These are phyloP conservation scores for Copidosoma floridanum DNA, from an alignment of 1,140 invertebrate genomes.

Conservation along the genomic window DNA sequence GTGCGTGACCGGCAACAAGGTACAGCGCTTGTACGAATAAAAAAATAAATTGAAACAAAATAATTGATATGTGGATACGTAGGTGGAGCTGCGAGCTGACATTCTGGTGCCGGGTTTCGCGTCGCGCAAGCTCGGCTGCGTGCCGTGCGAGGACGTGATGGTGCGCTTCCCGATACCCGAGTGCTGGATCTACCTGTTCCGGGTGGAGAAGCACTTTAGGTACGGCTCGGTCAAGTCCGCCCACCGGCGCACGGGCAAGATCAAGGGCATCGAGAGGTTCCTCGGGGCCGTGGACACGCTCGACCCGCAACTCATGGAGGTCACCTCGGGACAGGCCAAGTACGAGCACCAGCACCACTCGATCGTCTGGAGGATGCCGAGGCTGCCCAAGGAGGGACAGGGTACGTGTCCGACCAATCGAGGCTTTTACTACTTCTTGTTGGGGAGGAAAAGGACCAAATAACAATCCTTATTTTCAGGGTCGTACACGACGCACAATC, in stretches of 20 bases:
- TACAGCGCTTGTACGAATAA: too few species aligned
- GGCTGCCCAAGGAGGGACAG: constrained; percentile 95
- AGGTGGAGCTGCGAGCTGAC: constrained; percentile 91
- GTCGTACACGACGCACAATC: constrained; percentile 93
- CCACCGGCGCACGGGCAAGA: constrained; percentile 87
- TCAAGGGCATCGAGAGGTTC: constrained; percentile 91
- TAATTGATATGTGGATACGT: constrained; percentile 11
- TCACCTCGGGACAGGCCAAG: constrained; percentile 96
- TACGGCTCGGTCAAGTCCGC: constrained; percentile 99
- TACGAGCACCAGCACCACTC: constrained; percentile 98
- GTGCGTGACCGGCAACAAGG: constrained; percentile 82
- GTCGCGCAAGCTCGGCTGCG: constrained; percentile 88
- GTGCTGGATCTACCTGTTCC: constrained; percentile 98
- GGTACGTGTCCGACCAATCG: too few species aligned
- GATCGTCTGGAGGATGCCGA: constrained; percentile 96
- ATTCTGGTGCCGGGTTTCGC: constrained; percentile 95
- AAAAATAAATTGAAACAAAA: constrained; percentile 16
- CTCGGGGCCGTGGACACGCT: constrained; percentile 88
- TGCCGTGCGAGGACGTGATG: constrained; percentile 97
- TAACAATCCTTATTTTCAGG: constrained; percentile 61
- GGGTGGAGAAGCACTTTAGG: constrained; percentile 97
- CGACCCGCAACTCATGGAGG: constrained; percentile 93
- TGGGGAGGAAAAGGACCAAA: too few species aligned
- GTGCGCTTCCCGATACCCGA: constrained; percentile 97
- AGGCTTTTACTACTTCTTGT: too few species aligned